A percentile compares a stretch with the other conserved stretches of the same genome.
Conservation (phyloP, 2,888 invertebrate genomes). For the Brassicogethes aeneus region DNA sequence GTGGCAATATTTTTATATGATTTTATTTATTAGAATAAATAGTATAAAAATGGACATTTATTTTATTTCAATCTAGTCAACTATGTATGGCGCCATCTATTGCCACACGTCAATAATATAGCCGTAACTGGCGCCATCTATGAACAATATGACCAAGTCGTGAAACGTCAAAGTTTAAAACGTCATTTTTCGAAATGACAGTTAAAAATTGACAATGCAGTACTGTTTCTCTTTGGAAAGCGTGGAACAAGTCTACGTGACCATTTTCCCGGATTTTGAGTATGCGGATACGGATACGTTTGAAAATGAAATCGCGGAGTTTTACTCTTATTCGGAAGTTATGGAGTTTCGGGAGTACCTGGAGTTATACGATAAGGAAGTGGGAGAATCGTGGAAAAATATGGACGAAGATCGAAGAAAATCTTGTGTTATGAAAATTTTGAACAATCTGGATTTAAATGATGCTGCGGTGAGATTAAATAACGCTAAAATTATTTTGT, state of each 20-base stretch:
- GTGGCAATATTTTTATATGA: conserved; percentile 21
- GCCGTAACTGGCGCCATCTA: too few relatives aligned
- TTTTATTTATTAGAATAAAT: conserved; percentile 18
- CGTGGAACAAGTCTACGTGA: too few relatives aligned
- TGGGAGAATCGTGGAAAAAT: not conserved
- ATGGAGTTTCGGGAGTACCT: not conserved
- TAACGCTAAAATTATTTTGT: not conserved
- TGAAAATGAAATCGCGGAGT: conserved; percentile 1
- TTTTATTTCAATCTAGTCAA: conserved; percentile 2
- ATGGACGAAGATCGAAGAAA: not conserved
- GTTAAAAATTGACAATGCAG: too few relatives aligned
- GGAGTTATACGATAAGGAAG: not conserved
- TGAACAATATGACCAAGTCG: too few relatives aligned
- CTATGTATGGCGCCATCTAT: too few relatives aligned
- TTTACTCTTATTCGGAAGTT: not conserved
- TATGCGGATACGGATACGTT: conserved; percentile 5
- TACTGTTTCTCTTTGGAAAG: too few relatives aligned
- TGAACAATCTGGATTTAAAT: not conserved
- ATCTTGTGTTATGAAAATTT: not conserved
- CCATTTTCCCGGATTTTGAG: too few relatives aligned
- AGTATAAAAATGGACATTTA: conserved; percentile 4
- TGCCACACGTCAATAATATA: too few relatives aligned
- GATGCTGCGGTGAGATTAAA: not conserved
- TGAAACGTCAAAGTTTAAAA: too few relatives aligned
- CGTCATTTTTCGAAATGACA: too few relatives aligned